These are phyloP conservation scores for Sciurus niger DNA, from an alignment of 2,113 vertebrate genomes.

Conservation along the genomic window DNA sequence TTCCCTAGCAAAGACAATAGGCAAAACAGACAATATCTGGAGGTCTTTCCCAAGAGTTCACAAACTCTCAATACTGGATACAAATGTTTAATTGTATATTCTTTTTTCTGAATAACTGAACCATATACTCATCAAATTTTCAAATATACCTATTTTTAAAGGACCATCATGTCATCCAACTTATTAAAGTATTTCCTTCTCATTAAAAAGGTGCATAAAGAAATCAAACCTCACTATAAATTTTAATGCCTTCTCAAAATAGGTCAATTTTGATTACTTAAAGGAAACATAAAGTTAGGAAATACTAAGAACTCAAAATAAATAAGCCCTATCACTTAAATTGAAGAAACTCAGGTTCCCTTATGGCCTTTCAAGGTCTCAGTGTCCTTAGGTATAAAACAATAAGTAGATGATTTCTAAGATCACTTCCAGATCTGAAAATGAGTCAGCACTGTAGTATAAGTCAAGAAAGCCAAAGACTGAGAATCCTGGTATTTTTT, in stretches of 20 bases:
- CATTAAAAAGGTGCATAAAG: background rate
- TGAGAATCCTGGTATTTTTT: background rate
- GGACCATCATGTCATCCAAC: background rate
- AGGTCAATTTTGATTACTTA: conserved; percentile 17
- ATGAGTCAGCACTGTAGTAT: conserved; percentile 20
- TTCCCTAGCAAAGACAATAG: background rate
- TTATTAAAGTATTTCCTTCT: background rate
- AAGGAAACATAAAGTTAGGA: conserved; percentile 46
- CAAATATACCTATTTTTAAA: conserved; percentile 16
- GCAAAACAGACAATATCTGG: background rate
- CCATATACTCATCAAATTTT: conserved; percentile 45
- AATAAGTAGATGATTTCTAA: conserved; percentile 39
- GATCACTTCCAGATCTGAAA: conserved; percentile 35
- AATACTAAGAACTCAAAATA: conserved; percentile 50
- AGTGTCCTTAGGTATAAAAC: conserved; percentile 43
- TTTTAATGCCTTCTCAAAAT: conserved; percentile 38
- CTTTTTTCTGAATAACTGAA: conserved; percentile 8
- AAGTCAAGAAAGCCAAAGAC: background rate
- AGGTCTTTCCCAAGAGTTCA: background rate
- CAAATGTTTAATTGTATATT: background rate
- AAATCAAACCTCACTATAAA: background rate
- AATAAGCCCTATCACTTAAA: conserved; percentile 29
- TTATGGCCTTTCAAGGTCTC: background rate
- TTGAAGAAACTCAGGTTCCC: background rate
- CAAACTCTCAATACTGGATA: background rate